These are phyloP conservation scores for Drosophila dunni DNA, from an alignment of 1,140 invertebrate genomes.

Conservation along the genomic window DNA sequence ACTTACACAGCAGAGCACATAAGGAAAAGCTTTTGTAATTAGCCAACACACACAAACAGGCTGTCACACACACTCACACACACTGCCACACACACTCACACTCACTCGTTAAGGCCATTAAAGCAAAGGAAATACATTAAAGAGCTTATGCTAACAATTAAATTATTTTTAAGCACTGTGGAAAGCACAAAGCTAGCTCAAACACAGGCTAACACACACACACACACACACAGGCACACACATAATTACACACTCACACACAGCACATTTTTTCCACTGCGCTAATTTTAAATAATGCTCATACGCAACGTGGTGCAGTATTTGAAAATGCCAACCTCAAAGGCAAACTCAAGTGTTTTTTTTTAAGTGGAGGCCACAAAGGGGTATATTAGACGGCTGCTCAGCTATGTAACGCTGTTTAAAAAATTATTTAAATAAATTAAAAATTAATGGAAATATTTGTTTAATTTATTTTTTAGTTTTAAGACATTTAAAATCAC, in stretches of 20 bases:
- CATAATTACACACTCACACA: conserved; percentile 9
- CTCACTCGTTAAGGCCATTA: conserved; percentile 37
- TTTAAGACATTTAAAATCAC: too few species aligned
- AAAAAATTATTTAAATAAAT: too few species aligned
- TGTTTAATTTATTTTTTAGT: too few species aligned
- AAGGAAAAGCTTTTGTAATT: conserved; percentile 51
- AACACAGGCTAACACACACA: conserved; percentile 24
- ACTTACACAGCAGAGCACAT: background rate
- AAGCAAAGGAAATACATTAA: conserved; percentile 58
- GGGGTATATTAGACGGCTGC: background rate
- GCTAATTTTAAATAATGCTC: conserved; percentile 70
- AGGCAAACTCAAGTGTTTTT: conserved; percentile 64
- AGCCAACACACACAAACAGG: conserved; percentile 56
- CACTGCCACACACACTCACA: conserved; percentile 17
- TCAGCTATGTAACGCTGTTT: background rate
- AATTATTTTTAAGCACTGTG: conserved; percentile 73
- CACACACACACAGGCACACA: conserved; percentile 14
- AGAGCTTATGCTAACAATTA: conserved; percentile 78
- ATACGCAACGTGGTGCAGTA: conserved; percentile 65
- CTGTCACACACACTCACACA: conserved; percentile 21
- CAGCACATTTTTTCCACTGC: conserved; percentile 54
- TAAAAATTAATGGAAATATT: too few species aligned
- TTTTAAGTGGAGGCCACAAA: background rate
- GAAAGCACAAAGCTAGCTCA: conserved; percentile 45
- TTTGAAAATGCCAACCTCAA: conserved; percentile 50